phyloP scores from a whole-genome alignment of 1,140 invertebrate genomes.

The Cotesia typhae region DNA sequence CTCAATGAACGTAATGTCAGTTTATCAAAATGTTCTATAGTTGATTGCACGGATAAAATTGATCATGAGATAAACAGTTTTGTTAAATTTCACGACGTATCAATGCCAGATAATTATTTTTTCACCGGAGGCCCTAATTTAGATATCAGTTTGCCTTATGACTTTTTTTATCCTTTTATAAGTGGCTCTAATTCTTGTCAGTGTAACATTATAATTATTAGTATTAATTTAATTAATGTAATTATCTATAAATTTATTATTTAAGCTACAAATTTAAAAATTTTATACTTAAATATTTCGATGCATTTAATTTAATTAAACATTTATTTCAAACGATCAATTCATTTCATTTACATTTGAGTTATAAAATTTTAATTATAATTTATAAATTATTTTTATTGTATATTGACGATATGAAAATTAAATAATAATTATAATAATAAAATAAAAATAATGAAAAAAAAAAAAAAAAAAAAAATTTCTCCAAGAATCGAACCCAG shows the following conservation, averaged over 20 bases:
- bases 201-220: neutral
- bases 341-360: too few species aligned
- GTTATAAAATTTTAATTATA: neutral
- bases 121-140: slow-evolving; percentile 71
- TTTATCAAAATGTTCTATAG: slow-evolving; percentile 51
- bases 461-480: too few species aligned
- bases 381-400: neutral
- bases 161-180: slow-evolving; percentile 78
- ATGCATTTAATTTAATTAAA: too few species aligned
- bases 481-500: too few species aligned
- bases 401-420: neutral
- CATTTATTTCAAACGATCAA: too few species aligned
- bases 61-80: slow-evolving; percentile 56
- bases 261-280: neutral
- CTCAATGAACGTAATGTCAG: slow-evolving; percentile 53
- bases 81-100: slow-evolving; percentile 72
- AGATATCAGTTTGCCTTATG: slow-evolving; percentile 71
- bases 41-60: slow-evolving; percentile 50
- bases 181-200: slow-evolving; percentile 34
- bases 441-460: too few species aligned
- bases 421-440: neutral
- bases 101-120: slow-evolving; percentile 63
- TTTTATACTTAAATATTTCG: neutral
- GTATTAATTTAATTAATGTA: neutral
- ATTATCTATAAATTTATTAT: slow-evolving; percentile 7